These are phyloP conservation scores for Augochlora pura DNA, from an alignment of 1,140 invertebrate species.

Conservation along the genomic window DNA sequence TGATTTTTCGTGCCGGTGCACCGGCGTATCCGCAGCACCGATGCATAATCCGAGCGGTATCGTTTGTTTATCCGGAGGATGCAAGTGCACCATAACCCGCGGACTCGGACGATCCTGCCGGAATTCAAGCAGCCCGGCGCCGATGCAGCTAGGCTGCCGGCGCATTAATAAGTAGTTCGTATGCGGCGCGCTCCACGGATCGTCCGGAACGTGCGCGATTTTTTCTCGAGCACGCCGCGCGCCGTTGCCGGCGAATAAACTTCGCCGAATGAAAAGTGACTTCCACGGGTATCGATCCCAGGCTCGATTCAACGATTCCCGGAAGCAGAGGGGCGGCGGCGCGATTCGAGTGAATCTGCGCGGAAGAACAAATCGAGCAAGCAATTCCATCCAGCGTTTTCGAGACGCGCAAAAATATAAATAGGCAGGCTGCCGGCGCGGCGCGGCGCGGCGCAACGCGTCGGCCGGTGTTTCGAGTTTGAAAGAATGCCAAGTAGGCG, in stretches of 20 bases:
- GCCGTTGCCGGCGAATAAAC: constrained; percentile 5
- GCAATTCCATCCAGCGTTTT: constrained; percentile 2
- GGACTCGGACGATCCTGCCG: background rate
- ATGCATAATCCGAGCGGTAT: too few relatives aligned
- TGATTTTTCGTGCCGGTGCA: too few relatives aligned
- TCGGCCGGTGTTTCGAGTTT: background rate
- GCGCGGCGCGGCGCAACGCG: too few relatives aligned
- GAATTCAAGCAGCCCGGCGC: background rate
- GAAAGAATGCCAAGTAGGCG: background rate
- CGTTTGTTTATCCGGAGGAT: too few relatives aligned
- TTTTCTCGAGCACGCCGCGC: background rate
- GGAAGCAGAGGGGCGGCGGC: background rate
- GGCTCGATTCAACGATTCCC: background rate
- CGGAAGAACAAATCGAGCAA: constrained; percentile 28
- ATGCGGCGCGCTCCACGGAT: background rate
- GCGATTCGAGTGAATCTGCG: constrained; percentile 17
- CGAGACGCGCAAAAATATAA: background rate
- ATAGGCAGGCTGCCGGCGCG: background rate
- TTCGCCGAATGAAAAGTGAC: background rate
- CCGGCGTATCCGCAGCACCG: too few relatives aligned
- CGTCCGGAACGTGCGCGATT: background rate
- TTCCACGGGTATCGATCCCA: constrained; percentile 10
- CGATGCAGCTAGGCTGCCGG: background rate
- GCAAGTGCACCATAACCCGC: too few relatives aligned
- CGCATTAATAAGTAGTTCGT: constrained; percentile 2